Conservation (phyloP, 2,888 invertebrate genomes). For the Trissoscelio sp. region DNA sequence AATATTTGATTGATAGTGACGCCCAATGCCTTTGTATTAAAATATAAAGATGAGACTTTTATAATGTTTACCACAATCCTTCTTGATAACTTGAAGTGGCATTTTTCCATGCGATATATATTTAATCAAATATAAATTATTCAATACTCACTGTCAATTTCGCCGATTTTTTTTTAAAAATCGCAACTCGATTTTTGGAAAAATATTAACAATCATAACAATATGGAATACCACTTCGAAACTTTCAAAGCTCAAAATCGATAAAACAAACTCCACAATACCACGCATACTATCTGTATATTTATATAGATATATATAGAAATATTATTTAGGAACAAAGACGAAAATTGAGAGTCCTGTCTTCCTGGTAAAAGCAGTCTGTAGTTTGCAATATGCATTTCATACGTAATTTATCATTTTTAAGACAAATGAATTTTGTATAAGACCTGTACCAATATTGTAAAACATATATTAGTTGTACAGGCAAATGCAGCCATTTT, state of each 20-base stretch:
- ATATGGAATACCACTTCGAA: constrained; percentile 46
- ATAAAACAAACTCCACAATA: constrained; percentile 72
- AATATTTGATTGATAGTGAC: constrained; percentile 76
- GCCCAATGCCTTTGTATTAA: constrained; percentile 78
- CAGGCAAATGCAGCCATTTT: constrained; percentile 51
- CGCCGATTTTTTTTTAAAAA: constrained; percentile 11
- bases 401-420: constrained; percentile 43
- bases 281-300: constrained; percentile 75
- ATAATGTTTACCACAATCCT: constrained; percentile 42
- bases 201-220: constrained; percentile 11
- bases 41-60: constrained; percentile 55
- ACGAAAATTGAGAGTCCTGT: constrained; percentile 74
- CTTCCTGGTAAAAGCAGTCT: constrained; percentile 75
- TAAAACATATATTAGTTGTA: constrained; percentile 68
- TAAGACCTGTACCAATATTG: constrained; percentile 55
- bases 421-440: constrained; percentile 66
- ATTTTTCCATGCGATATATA: constrained; percentile 19
- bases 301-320: constrained; percentile 75
- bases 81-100: constrained; percentile 32
- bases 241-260: constrained; percentile 50
- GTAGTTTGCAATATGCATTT: constrained; percentile 61
- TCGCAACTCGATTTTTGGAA: not conserved
- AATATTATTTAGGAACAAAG: constrained; percentile 72
- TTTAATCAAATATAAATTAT: constrained; percentile 23
- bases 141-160: constrained; percentile 48